A percentile compares a stretch with the other conserved stretches of the same genome.
These are phyloP conservation scores for Amazona vittata DNA, from an alignment of 2,113 vertebrate species.

Conservation along the genomic window DNA sequence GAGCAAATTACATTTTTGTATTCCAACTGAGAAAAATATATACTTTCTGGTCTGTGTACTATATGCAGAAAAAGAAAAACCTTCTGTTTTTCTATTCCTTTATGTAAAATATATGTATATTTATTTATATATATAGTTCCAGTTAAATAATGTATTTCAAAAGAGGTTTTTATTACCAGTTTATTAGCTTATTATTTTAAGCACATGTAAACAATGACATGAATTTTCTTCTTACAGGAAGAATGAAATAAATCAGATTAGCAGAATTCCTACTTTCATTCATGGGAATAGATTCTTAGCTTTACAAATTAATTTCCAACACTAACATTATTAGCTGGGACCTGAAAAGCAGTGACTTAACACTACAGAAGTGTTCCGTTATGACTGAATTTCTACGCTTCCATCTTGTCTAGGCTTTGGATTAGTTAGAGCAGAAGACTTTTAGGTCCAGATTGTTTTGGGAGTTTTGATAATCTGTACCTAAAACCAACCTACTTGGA, in stretches of 20 bases:
- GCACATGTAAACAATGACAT: neutral
- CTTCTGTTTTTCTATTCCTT: neutral
- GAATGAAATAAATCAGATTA: neutral
- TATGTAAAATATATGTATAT: neutral
- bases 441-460: neutral
- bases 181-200: neutral
- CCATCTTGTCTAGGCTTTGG: neutral
- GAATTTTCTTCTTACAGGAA: neutral
- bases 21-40: neutral
- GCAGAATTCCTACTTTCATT: neutral
- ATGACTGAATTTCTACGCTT: neutral
- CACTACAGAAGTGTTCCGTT: accelerated
- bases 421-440: neutral
- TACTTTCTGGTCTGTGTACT: neutral
- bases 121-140: neutral
- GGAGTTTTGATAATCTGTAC: neutral
- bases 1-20: neutral
- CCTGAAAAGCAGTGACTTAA: neutral
- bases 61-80: neutral
- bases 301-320: neutral
- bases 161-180: neutral
- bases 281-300: neutral
- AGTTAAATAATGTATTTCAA: neutral
- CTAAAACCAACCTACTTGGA: neutral
- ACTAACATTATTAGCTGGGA: neutral